Base-by-base conservation (phyloP, 2,113 vertebrate genomes). In the Megaptera novaeangliae region DNA sequence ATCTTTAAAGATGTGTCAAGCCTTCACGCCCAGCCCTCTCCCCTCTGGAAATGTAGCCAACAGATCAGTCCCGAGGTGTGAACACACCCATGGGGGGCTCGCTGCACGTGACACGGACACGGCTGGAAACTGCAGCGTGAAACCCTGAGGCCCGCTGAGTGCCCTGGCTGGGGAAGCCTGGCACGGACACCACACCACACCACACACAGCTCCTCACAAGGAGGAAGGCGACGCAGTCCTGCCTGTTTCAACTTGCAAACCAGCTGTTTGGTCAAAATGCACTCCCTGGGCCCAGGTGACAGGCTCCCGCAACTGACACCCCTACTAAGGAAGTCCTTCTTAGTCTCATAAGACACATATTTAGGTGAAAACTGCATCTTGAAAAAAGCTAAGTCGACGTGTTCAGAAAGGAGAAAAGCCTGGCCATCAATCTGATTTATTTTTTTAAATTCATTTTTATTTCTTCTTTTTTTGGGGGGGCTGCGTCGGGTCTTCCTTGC, bases 41-140 rank as follows among this genome's bases (percentile, higher is more conserved):
- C 49, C 68, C 49, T 36, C 81, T 18, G 0, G 0, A 84, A 10
- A n/a, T 1, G 66, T 34, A 17, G 11, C 14, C 68, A 13, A 2
- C 21, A 41, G 64, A 20, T 39, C 29, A 41, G 82, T 21, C 46
- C n/a, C 21, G 3, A 3, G 10, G 41, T 4, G 41, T 21, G 41
- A 25, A 27, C 85, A 11, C 27, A 13, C 27, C 27, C 6, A 2
- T 4, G 34, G 3, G 20, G 13, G 31, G 31, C 52, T 23, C 8
- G 0, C 21, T 1, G 55, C 4, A 0, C 0, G 8, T 1, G 31
- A 17, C 10, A 13, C 2, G 2, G 14, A 57, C 0, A 6, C 36
- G 5, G 61, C 21, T 68, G 61, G 46, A 27, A 39, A 29, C 5
- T 2, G 39, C 8, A 10, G 31, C 27, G 0, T 2, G 55, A 25